Evolutionary conservation across 1,140 invertebrate genomes (phyloP).

Genomic region (Bombus pyrosoma): DNA sequence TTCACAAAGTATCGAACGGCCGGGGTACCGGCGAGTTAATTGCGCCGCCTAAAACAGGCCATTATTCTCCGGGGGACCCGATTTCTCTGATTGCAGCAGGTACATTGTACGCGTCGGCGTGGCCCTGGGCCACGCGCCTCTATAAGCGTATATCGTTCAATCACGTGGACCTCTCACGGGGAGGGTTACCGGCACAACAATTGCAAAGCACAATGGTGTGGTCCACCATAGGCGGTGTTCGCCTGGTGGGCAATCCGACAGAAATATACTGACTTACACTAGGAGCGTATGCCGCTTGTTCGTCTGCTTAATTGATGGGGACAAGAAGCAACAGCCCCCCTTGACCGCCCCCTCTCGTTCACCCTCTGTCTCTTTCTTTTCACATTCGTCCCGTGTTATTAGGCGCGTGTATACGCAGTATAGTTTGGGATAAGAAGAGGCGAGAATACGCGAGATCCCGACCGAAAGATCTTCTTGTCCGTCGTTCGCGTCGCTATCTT

Average conservation of each 20-base stretch:
- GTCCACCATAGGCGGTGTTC: conserved; percentile 33
- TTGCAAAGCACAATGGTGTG: conserved; percentile 43
- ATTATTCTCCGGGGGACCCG: conserved; percentile 52
- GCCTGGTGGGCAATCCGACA: conserved; percentile 34
- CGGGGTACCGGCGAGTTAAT: conserved; percentile 49
- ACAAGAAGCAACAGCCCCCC: neutral
- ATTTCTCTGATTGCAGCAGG: conserved; percentile 61
- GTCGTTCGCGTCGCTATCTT: neutral
- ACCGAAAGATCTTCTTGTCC: neutral
- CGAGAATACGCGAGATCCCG: no score
- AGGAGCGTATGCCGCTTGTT: conserved; percentile 36
- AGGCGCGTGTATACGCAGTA: no score
- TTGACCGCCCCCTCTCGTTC: no score
- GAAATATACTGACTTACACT: conserved; percentile 39
- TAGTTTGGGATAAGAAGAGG: no score
- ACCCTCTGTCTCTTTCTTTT: neutral
- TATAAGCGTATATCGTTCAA: conserved; percentile 60
- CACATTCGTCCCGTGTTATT: neutral
- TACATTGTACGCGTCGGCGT: conserved; percentile 57
- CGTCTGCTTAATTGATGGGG: conserved; percentile 38
- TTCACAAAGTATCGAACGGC: conserved; percentile 22
- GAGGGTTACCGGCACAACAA: conserved; percentile 44
- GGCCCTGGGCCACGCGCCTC: conserved; percentile 61
- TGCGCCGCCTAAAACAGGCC: conserved; percentile 64
- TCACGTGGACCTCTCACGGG: conserved; percentile 51